Evolutionary conservation across 2,888 invertebrate genomes (phyloP).

Genomic region (Salticus scenicus): DNA sequence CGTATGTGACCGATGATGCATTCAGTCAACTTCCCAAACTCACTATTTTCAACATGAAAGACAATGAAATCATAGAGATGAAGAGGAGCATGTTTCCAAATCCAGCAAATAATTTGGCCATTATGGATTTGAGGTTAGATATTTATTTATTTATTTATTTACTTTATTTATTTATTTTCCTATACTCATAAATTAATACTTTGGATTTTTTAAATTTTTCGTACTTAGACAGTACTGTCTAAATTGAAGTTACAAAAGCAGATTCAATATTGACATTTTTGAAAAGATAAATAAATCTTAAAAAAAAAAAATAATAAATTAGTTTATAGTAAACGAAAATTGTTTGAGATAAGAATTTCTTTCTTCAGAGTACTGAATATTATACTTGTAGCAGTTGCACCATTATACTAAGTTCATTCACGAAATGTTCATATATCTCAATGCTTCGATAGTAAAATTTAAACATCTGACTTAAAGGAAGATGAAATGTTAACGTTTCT

Average conservation of each 20-base stretch:
- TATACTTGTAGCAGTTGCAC: too few relatives aligned
- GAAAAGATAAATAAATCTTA: background rate
- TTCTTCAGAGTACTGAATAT: too few relatives aligned
- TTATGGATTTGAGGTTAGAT: slow-evolving; percentile 37
- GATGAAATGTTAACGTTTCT: too few relatives aligned
- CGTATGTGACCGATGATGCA: slow-evolving; percentile 30
- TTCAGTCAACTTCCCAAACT: slow-evolving; percentile 22
- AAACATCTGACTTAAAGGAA: too few relatives aligned
- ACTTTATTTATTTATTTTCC: background rate
- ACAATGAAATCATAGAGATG: slow-evolving; percentile 32
- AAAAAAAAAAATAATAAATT: background rate
- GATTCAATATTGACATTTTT: background rate
- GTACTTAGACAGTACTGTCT: too few relatives aligned
- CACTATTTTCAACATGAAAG: slow-evolving; percentile 8
- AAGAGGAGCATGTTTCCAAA: slow-evolving; percentile 37
- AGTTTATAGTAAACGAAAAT: background rate
- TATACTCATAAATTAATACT: too few relatives aligned
- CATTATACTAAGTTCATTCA: too few relatives aligned
- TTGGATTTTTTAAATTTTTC: too few relatives aligned
- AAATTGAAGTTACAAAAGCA: background rate
- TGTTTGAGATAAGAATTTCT: too few relatives aligned
- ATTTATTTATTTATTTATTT: background rate
- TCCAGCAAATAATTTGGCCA: slow-evolving; percentile 21
- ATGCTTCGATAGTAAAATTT: too few relatives aligned
- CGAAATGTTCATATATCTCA: too few relatives aligned